Percentiles rank a stretch among this genome's conserved stretches.
phyloP scores from a whole-genome alignment of 2,797 vertebrate species.

The Lophius americanus region DNA sequence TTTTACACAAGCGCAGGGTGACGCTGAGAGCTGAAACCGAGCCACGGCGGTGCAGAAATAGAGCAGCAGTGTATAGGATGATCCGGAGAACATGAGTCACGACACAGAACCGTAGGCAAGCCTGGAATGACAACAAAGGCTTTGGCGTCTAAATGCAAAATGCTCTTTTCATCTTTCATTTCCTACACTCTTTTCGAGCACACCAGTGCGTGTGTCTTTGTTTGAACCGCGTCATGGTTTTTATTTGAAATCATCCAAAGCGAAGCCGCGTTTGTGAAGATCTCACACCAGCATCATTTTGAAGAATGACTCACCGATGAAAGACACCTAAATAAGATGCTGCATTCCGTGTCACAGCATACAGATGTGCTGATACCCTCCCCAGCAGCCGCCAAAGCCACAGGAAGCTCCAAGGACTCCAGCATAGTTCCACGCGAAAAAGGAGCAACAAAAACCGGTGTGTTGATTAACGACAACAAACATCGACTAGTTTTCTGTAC shows the following conservation, averaged over 20 bases:
- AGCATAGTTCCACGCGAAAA: too few species aligned
- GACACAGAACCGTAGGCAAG: constrained; percentile 61
- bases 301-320: constrained; percentile 36
- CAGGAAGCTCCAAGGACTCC: too few species aligned
- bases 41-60: constrained; percentile 34
- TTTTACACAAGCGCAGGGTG: constrained; percentile 16
- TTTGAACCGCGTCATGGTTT: neutral
- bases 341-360: too few species aligned
- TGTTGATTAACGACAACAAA: too few species aligned
- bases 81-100: constrained; percentile 68
- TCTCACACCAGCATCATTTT: constrained; percentile 16
- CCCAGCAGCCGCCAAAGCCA: too few species aligned
- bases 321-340: neutral
- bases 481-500: too few species aligned
- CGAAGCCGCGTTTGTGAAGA: constrained; percentile 37
- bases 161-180: constrained; percentile 60
- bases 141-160: constrained; percentile 44
- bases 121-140: constrained; percentile 67
- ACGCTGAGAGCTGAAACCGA: constrained; percentile 31
- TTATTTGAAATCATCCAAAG: constrained; percentile 23
- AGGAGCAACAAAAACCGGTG: too few species aligned
- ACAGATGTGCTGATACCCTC: too few species aligned
- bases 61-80: constrained; percentile 31
- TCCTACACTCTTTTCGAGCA: constrained; percentile 52
- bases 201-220: constrained; percentile 33